Conservation (phyloP, 2,888 invertebrate genomes). For the Chloromyia formosa region DNA sequence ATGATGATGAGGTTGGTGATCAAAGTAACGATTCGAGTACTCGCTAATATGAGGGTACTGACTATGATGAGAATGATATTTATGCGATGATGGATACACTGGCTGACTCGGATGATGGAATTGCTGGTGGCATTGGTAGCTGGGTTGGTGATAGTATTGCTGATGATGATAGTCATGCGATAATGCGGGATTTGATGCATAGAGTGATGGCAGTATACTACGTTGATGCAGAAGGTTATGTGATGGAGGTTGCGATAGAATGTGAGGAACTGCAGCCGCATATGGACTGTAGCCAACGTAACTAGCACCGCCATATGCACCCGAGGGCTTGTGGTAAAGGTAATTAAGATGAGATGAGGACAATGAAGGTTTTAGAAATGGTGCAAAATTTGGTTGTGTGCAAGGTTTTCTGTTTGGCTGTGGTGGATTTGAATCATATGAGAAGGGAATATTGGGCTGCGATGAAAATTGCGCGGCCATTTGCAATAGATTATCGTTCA, state of each 20-base stretch:
- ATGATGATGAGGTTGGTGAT: slow-evolving; percentile 54
- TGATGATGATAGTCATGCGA: slow-evolving; percentile 56
- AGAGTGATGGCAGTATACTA: slow-evolving; percentile 49
- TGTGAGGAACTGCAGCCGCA: slow-evolving; percentile 14
- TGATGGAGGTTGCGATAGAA: slow-evolving; percentile 24
- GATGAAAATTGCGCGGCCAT: slow-evolving; percentile 64
- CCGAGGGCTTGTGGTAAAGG: slow-evolving; percentile 43
- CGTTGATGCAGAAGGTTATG: slow-evolving; percentile 44
- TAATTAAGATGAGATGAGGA: slow-evolving; percentile 61
- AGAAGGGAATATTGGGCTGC: slow-evolving; percentile 62
- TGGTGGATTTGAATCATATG: slow-evolving; percentile 50
- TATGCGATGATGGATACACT: slow-evolving; percentile 58
- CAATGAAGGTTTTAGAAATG: slow-evolving; percentile 59
- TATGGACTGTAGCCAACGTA: slow-evolving; percentile 27
- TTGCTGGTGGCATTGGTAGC: slow-evolving; percentile 56
- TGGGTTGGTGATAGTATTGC: slow-evolving; percentile 52
- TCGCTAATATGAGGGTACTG: slow-evolving; percentile 60
- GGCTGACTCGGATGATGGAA: slow-evolving; percentile 55
- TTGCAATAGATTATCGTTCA: slow-evolving; percentile 59
- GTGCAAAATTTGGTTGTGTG: slow-evolving; percentile 49
- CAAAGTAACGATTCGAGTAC: slow-evolving; percentile 53
- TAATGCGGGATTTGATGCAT: slow-evolving; percentile 54
- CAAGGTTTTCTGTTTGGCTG: slow-evolving; percentile 51
- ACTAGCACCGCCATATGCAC: neutral
- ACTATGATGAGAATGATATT: slow-evolving; percentile 50